Evolutionary conservation across 2,888 invertebrate species (phyloP), one percentile per base, ranked within the genome.

Genomic region (Parascotia fuliginaria): DNA sequence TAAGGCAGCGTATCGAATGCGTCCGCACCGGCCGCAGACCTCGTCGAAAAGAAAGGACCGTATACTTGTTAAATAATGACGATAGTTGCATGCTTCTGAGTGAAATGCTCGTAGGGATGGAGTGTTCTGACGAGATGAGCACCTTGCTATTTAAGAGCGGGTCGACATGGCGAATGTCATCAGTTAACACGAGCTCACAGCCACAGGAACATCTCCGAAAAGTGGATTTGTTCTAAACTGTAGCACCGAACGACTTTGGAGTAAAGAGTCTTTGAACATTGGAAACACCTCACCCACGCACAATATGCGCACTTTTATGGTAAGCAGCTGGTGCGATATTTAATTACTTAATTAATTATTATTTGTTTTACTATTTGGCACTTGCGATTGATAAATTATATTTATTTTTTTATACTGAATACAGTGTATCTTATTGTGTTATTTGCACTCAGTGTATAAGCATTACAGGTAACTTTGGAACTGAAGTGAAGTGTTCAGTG

Each of bases 91-190:
- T 78, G 87, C 77, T 86, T 80, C 86, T 68, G 74, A 88, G 91
- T 90, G 89, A 89, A 91, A 91, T 90, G 90, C 70, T 79, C 87
- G 89, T 86, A 90, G 90, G 90, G 89, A 88, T 90, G 89, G 88
- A 87, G 89, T 85, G 82, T 81, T 87, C 87, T 78, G 85, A 79
- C 87, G 87, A 89, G 91, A 92, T 91, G 90, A 91, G 89, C 87
- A 87, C 79, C 81, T 87, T 81, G 69, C 80, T 92, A 92, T 92
- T 91, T 92, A 92, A 92, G 90, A 87, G 91, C 91, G 86, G 84
- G 84, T 76, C 83, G 81, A 80, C 79, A 76, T 81, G 77, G 86
- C 82, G 87, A 91, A 89, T 90, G 86, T 88, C 91, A 92, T 92
- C 91, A 92, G 91, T 92, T 84, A 89, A 83, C 87, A 83, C 81